phyloP scores from a whole-genome alignment of 2,113 vertebrate genomes.

The Gasterosteus nipponicus region DNA sequence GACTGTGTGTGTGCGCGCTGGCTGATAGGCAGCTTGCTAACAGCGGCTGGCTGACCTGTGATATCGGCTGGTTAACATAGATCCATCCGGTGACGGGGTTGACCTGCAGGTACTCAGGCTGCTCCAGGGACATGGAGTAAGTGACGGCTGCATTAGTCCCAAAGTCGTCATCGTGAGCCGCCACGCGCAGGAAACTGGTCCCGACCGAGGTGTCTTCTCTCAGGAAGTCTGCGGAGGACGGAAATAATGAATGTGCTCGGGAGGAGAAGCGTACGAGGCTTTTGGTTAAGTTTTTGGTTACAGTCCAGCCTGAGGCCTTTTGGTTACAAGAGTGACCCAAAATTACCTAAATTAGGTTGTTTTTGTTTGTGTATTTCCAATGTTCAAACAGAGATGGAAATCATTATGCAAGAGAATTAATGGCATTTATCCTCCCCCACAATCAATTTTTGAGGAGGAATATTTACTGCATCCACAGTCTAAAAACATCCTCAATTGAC shows the following conservation, averaged over 20 bases:
- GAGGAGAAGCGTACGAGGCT: not conserved
- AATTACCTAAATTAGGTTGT: constrained; percentile 1
- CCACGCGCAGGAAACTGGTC: constrained; percentile 89
- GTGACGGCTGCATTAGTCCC: constrained; percentile 85
- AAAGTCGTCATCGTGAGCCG: constrained; percentile 88
- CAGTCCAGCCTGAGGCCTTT: constrained; percentile 7
- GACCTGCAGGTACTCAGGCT: constrained; percentile 85
- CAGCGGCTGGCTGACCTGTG: constrained; percentile 80
- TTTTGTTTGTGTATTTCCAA: constrained; percentile 9
- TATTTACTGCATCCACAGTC: no score
- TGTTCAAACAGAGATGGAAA: constrained; percentile 20
- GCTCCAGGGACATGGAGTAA: constrained; percentile 84
- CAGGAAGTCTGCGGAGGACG: constrained; percentile 83
- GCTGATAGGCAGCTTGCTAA: constrained; percentile 12
- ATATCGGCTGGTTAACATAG: constrained; percentile 88
- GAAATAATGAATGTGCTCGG: constrained; percentile 11
- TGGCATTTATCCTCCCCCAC: not conserved
- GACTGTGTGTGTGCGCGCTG: not conserved
- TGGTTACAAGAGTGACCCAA: not conserved
- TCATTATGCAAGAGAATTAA: constrained; percentile 10
- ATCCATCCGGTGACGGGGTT: constrained; percentile 90
- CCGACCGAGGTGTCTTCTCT: constrained; percentile 88
- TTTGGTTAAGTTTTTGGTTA: not conserved
- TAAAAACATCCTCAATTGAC: not conserved
- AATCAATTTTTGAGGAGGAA: no score